Base-by-base conservation (phyloP, 1,140 invertebrate species). In the Sitophilus oryzae region DNA sequence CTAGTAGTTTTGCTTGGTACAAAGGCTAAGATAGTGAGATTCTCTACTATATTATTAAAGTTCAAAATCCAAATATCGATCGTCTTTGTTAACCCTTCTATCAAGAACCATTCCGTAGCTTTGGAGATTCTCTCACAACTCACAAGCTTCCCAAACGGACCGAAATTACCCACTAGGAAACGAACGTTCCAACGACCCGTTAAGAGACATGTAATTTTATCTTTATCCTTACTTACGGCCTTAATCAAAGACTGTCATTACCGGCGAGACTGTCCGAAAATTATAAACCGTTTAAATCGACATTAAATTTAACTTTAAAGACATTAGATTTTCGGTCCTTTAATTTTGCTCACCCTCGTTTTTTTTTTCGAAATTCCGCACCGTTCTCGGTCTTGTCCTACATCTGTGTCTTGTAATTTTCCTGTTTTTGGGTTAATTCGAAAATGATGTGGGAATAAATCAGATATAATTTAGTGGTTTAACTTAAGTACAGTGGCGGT, bases 211-310 rank as follows among this genome's bases (percentile, higher is more conserved):
- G 35, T 50, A 50, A 50, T 50, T 50, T 50, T 25, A 30, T 50
- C 47, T 50, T 50, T 50, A 50, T 50, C 35, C 35, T 38, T 50
- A 50, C 35, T 50, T 50, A 50, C 34, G 36, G 19, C 18, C 21
- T n/a, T 25, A 50, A 50, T 50, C 22, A 50, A 50, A 23, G 14
- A 50, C 47, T 50, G 47, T 50, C 35, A 50, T 50, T 50, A 50
- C 15, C 21, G 30, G 0, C 6, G 1, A 41, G 35, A 38, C 37
- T 50, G 47, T 50, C 35, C 47, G n/a, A 37, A 37, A n/a, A 50
- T 50, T 38, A 50, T 50, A 50, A 50, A 50, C 35, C 47, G 47
- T 50, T 50, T 50, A 50, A 50, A 50, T 41, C 47, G 35, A 18
- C 47, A 50, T 50, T 50, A 50, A 50, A 50, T 15, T 50, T 50